phyloP scores from a whole-genome alignment of 2,113 vertebrate species.

The Asarcornis scutulata region DNA sequence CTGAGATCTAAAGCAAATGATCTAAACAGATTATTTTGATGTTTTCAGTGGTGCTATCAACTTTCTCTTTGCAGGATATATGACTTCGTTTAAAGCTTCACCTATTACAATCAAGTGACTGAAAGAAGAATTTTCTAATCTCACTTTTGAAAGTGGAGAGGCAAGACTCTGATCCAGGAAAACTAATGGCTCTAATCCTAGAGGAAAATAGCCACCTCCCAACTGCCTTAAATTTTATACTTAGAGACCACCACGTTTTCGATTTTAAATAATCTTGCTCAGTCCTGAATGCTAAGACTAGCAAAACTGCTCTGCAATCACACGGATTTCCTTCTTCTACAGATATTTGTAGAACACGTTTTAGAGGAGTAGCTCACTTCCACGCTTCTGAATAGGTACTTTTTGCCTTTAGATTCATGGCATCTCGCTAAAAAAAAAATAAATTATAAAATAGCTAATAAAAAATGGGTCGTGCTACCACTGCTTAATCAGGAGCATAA shows the following conservation, averaged over 20 bases:
- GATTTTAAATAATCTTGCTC: background rate
- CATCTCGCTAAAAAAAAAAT: fast-evolving
- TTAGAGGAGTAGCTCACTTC: background rate
- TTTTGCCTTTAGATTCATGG: background rate
- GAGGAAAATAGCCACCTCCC: background rate
- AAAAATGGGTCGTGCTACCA: fast-evolving
- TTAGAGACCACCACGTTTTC: background rate
- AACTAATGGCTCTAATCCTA: background rate
- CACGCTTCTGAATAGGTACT: background rate
- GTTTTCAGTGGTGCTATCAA: fast-evolving
- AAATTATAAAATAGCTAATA: no score
- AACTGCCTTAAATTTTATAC: background rate
- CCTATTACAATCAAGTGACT: background rate
- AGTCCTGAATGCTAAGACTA: fast-evolving
- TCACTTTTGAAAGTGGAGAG: background rate
- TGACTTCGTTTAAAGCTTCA: background rate
- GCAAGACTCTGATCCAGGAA: background rate
- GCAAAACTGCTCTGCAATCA: fast-evolving
- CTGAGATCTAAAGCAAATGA: fast-evolving
- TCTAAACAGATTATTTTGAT: fast-evolving
- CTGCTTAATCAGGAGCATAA: fast-evolving
- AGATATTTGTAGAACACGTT: fast-evolving
- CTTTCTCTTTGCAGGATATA: fast-evolving
- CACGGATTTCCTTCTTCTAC: fast-evolving
- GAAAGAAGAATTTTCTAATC: fast-evolving